phyloP scores from a whole-genome alignment of 2,113 vertebrate genomes.

The Vombatus ursinus region DNA sequence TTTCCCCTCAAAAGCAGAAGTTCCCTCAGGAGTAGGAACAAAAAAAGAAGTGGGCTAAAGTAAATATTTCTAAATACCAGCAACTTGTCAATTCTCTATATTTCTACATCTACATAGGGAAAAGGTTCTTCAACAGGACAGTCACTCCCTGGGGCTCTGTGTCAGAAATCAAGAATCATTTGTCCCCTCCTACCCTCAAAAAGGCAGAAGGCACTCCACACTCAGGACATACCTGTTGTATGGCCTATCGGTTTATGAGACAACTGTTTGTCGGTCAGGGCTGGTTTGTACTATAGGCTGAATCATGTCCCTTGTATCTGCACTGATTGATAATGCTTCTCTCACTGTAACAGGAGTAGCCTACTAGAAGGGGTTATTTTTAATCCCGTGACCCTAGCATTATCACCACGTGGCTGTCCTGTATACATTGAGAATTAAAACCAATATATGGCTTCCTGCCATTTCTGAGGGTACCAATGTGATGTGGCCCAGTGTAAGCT shows the following conservation, averaged over 20 bases:
- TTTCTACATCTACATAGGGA: neutral
- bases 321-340: neutral
- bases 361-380: neutral
- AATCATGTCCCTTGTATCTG: neutral
- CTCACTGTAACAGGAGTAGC: neutral
- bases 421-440: neutral
- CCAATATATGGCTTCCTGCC: neutral
- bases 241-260: neutral
- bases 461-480: neutral
- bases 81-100: neutral
- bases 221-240: neutral
- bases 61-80: neutral
- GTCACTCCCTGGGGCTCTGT: neutral
- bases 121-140: neutral
- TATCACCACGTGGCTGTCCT: neutral
- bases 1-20: neutral
- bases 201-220: neutral
- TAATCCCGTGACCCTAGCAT: neutral
- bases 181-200: neutral
- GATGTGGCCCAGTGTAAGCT: neutral
- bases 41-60: neutral
- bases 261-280: neutral
- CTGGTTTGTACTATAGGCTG: neutral
- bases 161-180: neutral
- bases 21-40: neutral